A percentile compares a stretch with the other conserved stretches of the same genome.
phyloP scores from a whole-genome alignment of 2,888 invertebrate species.

The Lissocephala sabroskyi region DNA sequence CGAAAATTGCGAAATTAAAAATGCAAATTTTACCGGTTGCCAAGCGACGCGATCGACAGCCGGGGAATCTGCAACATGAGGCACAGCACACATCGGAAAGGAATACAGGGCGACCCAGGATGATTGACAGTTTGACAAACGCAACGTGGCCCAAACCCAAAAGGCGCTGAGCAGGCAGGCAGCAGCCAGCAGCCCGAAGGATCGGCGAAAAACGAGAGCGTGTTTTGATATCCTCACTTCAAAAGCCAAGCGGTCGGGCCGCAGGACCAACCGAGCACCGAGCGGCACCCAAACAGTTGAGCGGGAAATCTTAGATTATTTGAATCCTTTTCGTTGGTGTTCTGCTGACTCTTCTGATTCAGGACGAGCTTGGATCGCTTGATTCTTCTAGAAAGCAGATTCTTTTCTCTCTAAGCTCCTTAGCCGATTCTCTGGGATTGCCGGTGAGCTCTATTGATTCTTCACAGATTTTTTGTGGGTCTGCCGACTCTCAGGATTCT shows the following conservation, averaged over 20 bases:
- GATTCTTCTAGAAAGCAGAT: no score
- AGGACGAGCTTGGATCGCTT: no score
- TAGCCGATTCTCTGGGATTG: no score
- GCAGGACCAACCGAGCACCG: constrained; percentile 8
- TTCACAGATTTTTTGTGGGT: no score
- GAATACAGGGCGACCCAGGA: constrained; percentile 16
- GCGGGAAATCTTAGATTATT: no score
- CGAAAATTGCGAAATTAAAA: constrained; percentile 2
- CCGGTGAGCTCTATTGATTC: no score
- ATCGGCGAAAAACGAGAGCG: constrained; percentile 17
- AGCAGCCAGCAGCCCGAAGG: constrained; percentile 22
- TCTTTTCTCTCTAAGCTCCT: no score
- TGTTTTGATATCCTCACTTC: constrained; percentile 61
- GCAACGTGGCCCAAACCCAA: constrained; percentile 18
- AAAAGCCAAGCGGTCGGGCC: constrained; percentile 27
- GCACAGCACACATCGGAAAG: not conserved
- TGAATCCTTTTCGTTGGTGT: no score
- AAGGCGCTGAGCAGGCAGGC: constrained; percentile 46
- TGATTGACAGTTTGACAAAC: constrained; percentile 49
- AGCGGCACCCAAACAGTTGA: constrained; percentile 3
- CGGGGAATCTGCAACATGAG: no score
- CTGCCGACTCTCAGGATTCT: no score
- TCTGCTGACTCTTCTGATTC: no score
- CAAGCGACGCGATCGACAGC: no score
- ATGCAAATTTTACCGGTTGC: constrained; percentile 16